These are phyloP conservation scores for Troides aeacus DNA, from an alignment of 2,888 invertebrate species.

Conservation along the genomic window DNA sequence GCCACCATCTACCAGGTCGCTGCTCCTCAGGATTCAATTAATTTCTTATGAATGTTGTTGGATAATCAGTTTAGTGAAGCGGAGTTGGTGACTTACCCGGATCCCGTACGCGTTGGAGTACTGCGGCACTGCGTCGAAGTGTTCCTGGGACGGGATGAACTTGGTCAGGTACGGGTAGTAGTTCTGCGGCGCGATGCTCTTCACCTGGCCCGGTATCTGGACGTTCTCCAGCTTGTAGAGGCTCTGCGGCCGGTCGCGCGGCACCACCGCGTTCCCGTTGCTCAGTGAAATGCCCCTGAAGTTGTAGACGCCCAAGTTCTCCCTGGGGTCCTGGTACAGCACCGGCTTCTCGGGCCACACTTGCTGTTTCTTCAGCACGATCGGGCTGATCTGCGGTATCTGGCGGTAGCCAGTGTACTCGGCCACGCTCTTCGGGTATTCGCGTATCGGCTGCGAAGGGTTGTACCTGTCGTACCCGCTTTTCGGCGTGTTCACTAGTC, in stretches of 20 bases:
- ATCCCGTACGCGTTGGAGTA: conserved; percentile 62
- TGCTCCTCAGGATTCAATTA: too few species aligned
- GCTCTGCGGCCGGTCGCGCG: conserved; percentile 28
- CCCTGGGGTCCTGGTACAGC: conserved; percentile 27
- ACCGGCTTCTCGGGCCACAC: conserved; percentile 13
- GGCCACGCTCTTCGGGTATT: conserved; percentile 44
- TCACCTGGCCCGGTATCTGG: conserved; percentile 32
- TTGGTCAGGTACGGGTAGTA: conserved; percentile 20
- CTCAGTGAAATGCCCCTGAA: conserved; percentile 24
- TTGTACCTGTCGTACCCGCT: conserved; percentile 20
- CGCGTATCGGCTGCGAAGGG: conserved; percentile 32
- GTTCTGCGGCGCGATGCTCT: conserved; percentile 24
- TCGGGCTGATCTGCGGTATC: conserved; percentile 23
- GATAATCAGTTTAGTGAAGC: too few species aligned
- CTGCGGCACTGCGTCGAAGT: conserved; percentile 50
- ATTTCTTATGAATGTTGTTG: too few species aligned
- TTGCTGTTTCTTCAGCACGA: conserved; percentile 18
- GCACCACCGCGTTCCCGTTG: conserved; percentile 10
- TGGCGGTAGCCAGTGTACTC: conserved; percentile 44
- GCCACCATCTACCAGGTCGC: too few species aligned
- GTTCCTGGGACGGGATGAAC: conserved; percentile 30
- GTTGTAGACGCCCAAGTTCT: conserved; percentile 29
- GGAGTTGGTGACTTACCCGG: conserved; percentile 50
- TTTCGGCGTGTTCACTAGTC: conserved; percentile 35
- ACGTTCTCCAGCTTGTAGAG: conserved; percentile 16